Percentiles rank a stretch among this genome's conserved stretches.
Conservation (phyloP, 2,113 vertebrate species). For the Microcebus ravelobensis region DNA sequence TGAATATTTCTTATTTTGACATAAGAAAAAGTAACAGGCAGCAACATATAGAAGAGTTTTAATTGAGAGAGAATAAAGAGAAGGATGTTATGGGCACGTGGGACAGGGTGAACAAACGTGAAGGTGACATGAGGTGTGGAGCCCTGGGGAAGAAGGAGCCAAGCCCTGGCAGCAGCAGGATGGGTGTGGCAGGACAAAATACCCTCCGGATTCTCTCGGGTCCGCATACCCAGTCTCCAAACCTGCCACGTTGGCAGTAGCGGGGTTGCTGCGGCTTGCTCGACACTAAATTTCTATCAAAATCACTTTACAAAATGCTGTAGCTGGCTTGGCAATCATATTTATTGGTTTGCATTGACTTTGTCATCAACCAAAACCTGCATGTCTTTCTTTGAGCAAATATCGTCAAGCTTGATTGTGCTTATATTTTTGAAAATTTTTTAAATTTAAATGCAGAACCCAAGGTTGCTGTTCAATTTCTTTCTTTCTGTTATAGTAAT, state of each 20-base stretch:
- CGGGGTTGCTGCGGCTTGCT: fast-evolving
- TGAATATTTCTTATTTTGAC: neutral
- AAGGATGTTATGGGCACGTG: neutral
- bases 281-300: neutral
- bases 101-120: neutral
- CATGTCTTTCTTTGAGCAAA: neutral
- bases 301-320: neutral
- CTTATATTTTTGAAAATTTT: neutral
- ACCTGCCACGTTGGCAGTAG: neutral
- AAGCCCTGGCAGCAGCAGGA: neutral
- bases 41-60: neutral
- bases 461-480: neutral
- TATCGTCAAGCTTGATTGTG: neutral
- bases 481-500: neutral
- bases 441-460: neutral
- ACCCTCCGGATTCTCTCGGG: too few species aligned
- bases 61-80: neutral
- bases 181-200: fast-evolving
- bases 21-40: neutral
- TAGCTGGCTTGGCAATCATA: neutral
- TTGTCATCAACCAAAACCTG: neutral
- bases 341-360: neutral
- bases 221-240: neutral
- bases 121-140: neutral
- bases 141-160: neutral